These are phyloP conservation scores for Kryphioiulus occultus DNA, from an alignment of 2,888 invertebrate genomes.

Conservation along the genomic window DNA sequence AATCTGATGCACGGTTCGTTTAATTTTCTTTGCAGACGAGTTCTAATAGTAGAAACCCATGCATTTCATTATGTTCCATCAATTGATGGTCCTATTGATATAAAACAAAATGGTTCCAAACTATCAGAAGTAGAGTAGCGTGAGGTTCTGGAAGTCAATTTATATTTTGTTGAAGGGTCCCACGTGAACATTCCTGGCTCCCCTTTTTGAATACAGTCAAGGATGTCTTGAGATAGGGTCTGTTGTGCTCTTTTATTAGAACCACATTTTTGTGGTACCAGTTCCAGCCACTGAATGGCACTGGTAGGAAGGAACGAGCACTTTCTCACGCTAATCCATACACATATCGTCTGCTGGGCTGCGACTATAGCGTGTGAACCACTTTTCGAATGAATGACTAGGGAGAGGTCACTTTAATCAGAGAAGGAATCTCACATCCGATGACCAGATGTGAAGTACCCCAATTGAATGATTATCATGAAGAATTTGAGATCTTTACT, in stretches of 20 bases:
- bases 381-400: not conserved
- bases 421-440: not conserved
- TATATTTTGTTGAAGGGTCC: not conserved
- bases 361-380: not conserved
- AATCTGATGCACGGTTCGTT: too few relatives aligned
- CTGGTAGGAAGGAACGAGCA: not conserved
- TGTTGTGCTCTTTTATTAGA: not conserved
- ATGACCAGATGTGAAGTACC: not conserved
- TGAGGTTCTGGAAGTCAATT: not conserved
- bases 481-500: not conserved
- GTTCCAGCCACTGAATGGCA: constrained; percentile 10
- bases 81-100: too few relatives aligned
- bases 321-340: not conserved
- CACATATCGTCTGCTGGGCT: not conserved
- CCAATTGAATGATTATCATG: not conserved
- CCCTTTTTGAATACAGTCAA: not conserved
- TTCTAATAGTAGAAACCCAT: too few relatives aligned
- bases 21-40: too few relatives aligned
- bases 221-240: not conserved
- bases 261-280: not conserved
- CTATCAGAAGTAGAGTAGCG: not conserved
- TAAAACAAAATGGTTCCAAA: too few relatives aligned
- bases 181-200: not conserved
- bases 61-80: too few relatives aligned
- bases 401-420: too few relatives aligned